A percentile compares a stretch with the other conserved stretches of the same genome.
Conservation (phyloP, 2,113 vertebrate species). For the Oenanthe oenanthe region DNA sequence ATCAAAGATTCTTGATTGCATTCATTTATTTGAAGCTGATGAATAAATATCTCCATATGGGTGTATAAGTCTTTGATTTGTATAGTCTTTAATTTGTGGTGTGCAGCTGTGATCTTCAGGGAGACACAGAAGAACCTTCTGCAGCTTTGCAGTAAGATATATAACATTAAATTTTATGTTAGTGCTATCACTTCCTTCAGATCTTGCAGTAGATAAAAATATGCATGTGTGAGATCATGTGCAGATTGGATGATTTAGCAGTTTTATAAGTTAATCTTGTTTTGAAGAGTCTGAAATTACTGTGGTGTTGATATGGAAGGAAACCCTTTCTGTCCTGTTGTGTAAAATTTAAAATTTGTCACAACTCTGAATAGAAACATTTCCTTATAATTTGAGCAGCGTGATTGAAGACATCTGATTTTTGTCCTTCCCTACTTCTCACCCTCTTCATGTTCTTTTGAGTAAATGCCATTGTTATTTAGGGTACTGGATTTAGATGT, state of each 20-base stretch:
- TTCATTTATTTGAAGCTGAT: not conserved
- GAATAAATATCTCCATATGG: not conserved
- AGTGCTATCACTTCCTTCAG: not conserved
- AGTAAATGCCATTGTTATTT: conserved; percentile 10
- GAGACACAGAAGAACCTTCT: not conserved
- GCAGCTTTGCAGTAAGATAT: not conserved
- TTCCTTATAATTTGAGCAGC: not conserved
- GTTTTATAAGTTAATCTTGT: not conserved
- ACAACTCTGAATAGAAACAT: not conserved
- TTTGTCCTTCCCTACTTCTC: not conserved
- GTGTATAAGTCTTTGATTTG: not conserved
- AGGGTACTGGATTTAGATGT: not conserved
- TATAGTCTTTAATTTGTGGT: not conserved
- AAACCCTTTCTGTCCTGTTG: not conserved
- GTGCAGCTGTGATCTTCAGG: not conserved
- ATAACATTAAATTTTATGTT: not conserved
- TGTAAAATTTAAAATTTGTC: not conserved
- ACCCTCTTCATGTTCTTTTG: not conserved
- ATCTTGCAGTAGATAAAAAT: not conserved
- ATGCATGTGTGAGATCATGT: not conserved
- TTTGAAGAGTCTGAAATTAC: not conserved
- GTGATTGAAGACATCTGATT: not conserved
- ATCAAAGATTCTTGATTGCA: not conserved
- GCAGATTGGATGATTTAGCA: not conserved
- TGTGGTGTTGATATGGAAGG: not conserved